Evolutionary conservation across 1,140 invertebrate species (phyloP).

Genomic region (Coptotermes formosanus): DNA sequence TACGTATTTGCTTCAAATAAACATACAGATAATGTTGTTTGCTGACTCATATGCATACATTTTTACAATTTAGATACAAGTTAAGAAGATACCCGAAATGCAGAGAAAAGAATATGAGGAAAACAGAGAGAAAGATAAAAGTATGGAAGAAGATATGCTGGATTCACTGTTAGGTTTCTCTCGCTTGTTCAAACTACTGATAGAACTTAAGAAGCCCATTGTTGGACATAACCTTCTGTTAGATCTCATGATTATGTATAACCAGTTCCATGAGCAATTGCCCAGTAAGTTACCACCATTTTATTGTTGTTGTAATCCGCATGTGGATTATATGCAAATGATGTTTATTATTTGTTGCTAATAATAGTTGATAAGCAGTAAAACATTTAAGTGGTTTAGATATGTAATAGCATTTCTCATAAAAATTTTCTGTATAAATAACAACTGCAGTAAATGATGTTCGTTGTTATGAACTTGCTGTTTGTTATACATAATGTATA

Average conservation of each 20-base stretch:
- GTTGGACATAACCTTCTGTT: slow-evolving; percentile 72
- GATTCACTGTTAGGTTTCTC: slow-evolving; percentile 63
- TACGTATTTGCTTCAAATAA: no score
- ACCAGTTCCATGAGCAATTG: slow-evolving; percentile 67
- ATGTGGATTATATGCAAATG: no score
- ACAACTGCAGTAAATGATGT: not conserved
- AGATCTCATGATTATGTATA: slow-evolving; percentile 68
- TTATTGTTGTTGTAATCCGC: no score
- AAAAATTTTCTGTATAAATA: not conserved
- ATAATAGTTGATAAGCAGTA: no score
- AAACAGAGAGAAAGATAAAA: slow-evolving; percentile 45
- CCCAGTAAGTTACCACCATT: slow-evolving; percentile 52
- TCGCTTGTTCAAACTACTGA: slow-evolving; percentile 61
- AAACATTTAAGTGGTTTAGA: not conserved
- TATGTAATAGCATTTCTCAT: not conserved
- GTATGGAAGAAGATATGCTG: slow-evolving; percentile 47
- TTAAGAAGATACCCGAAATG: slow-evolving; percentile 44
- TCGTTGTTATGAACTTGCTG: no score
- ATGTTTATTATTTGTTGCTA: no score
- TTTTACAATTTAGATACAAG: slow-evolving; percentile 41
- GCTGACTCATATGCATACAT: no score
- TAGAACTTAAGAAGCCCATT: slow-evolving; percentile 62
- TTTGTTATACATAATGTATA: no score
- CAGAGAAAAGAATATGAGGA: slow-evolving; percentile 42
- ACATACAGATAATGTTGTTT: no score